These are phyloP conservation scores for Myxocyprinus asiaticus DNA, from an alignment of 2,113 vertebrate species.

Conservation along the genomic window DNA sequence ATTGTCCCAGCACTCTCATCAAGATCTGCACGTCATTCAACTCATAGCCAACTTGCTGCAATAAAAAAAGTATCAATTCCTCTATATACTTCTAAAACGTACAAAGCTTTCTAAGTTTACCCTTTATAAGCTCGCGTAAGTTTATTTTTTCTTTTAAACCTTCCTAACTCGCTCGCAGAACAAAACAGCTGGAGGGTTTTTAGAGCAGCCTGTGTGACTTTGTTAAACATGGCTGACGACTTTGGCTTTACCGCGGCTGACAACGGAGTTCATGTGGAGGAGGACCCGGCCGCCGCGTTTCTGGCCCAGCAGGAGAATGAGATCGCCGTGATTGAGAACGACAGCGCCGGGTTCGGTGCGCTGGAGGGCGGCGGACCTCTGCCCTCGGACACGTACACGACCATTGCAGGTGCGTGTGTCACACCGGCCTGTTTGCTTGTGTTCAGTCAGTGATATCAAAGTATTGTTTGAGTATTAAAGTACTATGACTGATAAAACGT, in stretches of 20 bases:
- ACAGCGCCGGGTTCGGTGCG: slow-evolving; percentile 82
- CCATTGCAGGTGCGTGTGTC: slow-evolving; percentile 26
- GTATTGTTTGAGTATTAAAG: no score
- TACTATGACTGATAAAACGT: no score
- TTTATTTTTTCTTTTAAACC: background rate
- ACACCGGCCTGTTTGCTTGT: background rate
- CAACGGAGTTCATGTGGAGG: slow-evolving; percentile 82
- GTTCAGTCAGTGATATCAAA: background rate
- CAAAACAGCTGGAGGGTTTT: slow-evolving; percentile 3
- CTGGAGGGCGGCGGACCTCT: slow-evolving; percentile 68
- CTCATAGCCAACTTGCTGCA: slow-evolving; percentile 7
- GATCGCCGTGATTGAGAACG: slow-evolving; percentile 93
- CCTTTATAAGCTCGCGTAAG: background rate
- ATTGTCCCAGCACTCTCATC: no score
- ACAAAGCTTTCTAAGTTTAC: no score
- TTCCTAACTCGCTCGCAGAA: background rate
- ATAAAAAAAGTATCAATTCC: background rate
- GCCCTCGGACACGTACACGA: slow-evolving; percentile 31
- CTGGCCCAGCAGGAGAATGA: slow-evolving; percentile 93
- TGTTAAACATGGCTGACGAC: slow-evolving; percentile 86
- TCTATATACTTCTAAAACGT: background rate
- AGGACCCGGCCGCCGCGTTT: slow-evolving; percentile 93
- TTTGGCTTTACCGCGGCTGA: slow-evolving; percentile 80
- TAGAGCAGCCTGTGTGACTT: slow-evolving; percentile 44
- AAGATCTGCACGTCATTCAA: slow-evolving; percentile 4